phyloP scores from a whole-genome alignment of 1,140 invertebrate genomes.

The Platyscapa corneri region DNA sequence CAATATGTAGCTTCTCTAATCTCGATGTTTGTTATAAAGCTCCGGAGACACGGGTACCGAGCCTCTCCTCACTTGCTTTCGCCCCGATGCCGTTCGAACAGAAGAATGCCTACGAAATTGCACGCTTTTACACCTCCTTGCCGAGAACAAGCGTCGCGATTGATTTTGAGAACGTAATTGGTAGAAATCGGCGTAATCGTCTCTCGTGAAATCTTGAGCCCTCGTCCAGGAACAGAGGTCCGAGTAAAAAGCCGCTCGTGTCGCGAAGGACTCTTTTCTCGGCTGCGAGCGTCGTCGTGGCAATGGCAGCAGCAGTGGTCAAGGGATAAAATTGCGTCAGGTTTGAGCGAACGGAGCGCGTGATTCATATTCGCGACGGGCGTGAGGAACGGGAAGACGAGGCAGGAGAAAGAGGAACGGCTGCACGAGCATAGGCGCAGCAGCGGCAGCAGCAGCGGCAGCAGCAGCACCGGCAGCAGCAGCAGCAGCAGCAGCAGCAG shows the following conservation, averaged over 20 bases:
- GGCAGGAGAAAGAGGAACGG: conserved; percentile 51
- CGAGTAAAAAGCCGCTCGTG: no score
- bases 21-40: neutral
- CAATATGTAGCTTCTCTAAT: neutral
- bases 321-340: neutral
- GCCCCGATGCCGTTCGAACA: no score
- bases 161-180: no score
- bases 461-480: conserved; percentile 57
- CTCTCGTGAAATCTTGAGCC: no score
- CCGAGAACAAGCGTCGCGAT: no score
- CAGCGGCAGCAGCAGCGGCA: conserved; percentile 38
- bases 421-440: conserved; percentile 1
- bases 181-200: no score
- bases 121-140: neutral
- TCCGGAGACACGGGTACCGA: neutral
- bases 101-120: no score
- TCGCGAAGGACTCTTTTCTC: no score
- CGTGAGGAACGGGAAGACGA: conserved; percentile 27
- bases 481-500: conserved; percentile 39
- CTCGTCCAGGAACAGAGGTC: no score
- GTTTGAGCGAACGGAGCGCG: neutral
- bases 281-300: no score
- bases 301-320: neutral
- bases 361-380: neutral
- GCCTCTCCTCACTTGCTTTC: no score